A percentile compares a stretch with the other conserved stretches of the same genome.
phyloP scores from a whole-genome alignment of 2,888 invertebrate genomes.

The Cephus spinipes region DNA sequence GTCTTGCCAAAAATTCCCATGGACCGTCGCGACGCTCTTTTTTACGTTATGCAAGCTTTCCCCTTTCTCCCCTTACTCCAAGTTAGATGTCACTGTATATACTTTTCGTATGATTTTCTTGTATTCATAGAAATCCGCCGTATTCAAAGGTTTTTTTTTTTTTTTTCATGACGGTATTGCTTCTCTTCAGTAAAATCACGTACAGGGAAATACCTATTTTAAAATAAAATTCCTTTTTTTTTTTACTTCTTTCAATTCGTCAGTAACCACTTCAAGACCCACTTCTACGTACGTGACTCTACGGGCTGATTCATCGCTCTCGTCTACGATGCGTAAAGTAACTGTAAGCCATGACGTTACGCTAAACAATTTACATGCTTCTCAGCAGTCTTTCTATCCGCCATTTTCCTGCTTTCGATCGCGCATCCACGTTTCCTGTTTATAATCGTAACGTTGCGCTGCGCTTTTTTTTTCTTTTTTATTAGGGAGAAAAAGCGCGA shows the following conservation, averaged over 20 bases:
- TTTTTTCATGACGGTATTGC: background rate
- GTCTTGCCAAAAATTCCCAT: background rate
- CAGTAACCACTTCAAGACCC: background rate
- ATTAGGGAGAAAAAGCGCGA: background rate
- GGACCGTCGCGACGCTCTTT: background rate
- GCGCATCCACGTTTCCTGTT: background rate
- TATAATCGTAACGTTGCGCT: background rate
- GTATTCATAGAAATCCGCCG: background rate
- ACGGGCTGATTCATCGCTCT: background rate
- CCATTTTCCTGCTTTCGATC: background rate
- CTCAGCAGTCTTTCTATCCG: background rate
- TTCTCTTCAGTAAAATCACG: background rate
- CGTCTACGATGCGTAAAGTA: background rate
- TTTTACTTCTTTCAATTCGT: background rate
- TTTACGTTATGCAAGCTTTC: background rate
- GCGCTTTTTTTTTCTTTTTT: background rate
- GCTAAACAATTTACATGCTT: background rate
- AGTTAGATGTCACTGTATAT: background rate
- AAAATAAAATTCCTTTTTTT: background rate
- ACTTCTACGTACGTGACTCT: background rate
- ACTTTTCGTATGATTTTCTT: background rate
- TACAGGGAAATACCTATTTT: background rate
- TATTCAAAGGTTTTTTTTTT: background rate
- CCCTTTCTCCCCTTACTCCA: background rate
- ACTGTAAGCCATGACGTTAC: slow-evolving; percentile 1